A percentile compares a stretch with the other conserved stretches of the same genome.
Evolutionary conservation across 2,888 invertebrate genomes (phyloP).

Genomic region (Drosophila formosana): DNA sequence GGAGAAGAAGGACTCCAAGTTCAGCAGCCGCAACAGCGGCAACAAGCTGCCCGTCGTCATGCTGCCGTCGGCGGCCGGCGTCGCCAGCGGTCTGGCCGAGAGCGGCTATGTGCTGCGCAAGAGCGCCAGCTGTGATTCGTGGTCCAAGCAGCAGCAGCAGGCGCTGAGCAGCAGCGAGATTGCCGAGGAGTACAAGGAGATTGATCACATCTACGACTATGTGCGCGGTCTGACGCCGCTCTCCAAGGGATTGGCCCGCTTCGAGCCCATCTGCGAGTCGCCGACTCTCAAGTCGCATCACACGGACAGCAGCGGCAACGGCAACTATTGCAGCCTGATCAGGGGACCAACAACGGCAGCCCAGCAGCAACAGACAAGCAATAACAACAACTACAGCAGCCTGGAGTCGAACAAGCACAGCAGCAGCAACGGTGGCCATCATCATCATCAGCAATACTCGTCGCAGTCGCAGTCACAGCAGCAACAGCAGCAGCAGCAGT

Average conservation of each 20-base stretch:
- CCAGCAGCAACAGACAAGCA: constrained; percentile 57
- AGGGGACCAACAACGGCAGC: constrained; percentile 80
- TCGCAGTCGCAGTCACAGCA: constrained; percentile 82
- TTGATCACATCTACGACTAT: constrained; percentile 98
- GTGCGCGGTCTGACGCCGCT: constrained; percentile 96
- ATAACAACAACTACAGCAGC: constrained; percentile 84
- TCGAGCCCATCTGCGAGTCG: constrained; percentile 86
- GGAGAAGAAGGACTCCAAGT: constrained; percentile 85
- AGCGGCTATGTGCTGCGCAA: constrained; percentile 91
- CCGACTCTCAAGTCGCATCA: constrained; percentile 85
- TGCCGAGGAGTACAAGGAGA: constrained; percentile 96
- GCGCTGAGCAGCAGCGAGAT: constrained; percentile 86
- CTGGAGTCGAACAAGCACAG: constrained; percentile 84
- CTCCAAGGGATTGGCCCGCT: constrained; percentile 89
- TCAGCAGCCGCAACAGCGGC: constrained; percentile 83
- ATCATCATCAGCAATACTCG: constrained; percentile 60
- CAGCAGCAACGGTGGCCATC: constrained; percentile 84
- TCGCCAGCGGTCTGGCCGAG: constrained; percentile 82
- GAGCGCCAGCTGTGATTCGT: constrained; percentile 91
- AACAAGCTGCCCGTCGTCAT: constrained; percentile 84
- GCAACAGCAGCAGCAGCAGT: constrained; percentile 82
- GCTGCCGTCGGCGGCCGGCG: constrained; percentile 84
- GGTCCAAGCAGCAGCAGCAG: constrained; percentile 83
- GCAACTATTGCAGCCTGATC: constrained; percentile 85
- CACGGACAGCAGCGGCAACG: constrained; percentile 84